Evolutionary conservation across 2,113 vertebrate species (phyloP).

Genomic region (Apodemus speciosus): DNA sequence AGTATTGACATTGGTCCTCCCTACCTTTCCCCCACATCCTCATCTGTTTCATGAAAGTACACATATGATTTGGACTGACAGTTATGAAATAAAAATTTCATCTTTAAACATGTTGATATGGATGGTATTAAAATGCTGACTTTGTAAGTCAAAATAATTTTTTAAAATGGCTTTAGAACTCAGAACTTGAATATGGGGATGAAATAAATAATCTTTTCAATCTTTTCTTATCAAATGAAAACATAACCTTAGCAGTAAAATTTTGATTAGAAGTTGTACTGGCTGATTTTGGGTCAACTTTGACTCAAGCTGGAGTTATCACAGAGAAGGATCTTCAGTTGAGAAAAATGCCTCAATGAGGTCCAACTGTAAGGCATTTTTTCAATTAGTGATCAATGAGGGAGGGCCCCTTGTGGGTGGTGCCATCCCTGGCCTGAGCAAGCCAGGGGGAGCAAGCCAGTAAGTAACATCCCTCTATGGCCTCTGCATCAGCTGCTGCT

Average conservation of each 20-base stretch:
- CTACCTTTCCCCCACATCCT: background rate
- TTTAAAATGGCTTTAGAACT: conserved; percentile 17
- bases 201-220: conserved; percentile 3
- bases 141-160: conserved; percentile 31
- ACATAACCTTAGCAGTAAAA: conserved; percentile 15
- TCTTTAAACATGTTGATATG: conserved; percentile 25
- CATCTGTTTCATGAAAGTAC: background rate
- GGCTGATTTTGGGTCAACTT: too few relatives aligned
- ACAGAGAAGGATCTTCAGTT: too few relatives aligned
- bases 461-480: too few relatives aligned
- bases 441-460: too few relatives aligned
- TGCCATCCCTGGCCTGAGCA: too few relatives aligned
- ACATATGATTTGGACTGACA: background rate
- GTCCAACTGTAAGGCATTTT: too few relatives aligned
- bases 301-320: too few relatives aligned
- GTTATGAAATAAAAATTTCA: background rate
- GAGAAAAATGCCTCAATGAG: too few relatives aligned
- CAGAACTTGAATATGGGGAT: conserved; percentile 30
- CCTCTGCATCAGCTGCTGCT: too few relatives aligned
- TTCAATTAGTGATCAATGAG: too few relatives aligned
- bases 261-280: background rate
- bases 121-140: conserved; percentile 1
- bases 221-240: conserved; percentile 37
- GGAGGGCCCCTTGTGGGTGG: too few relatives aligned
- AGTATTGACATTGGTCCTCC: background rate